These are phyloP conservation scores for Agonopterix subpropinquella DNA, from an alignment of 2,888 invertebrate genomes.

Conservation along the genomic window DNA sequence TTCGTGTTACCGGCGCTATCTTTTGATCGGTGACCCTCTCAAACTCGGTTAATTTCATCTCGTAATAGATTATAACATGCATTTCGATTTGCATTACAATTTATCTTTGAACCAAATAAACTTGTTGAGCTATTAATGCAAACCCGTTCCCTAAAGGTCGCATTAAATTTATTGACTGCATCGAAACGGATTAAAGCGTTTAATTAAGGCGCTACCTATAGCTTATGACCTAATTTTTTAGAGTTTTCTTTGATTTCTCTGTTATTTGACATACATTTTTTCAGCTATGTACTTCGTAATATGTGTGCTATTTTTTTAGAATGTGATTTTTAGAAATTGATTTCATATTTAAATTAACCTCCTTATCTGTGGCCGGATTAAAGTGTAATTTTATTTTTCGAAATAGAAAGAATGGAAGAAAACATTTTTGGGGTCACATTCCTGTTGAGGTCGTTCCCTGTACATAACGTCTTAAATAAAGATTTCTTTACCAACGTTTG, in stretches of 20 bases:
- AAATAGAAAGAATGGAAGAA: no score
- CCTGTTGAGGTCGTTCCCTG: no score
- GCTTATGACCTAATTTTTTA: not conserved
- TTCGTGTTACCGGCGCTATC: no score
- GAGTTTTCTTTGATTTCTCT: no score
- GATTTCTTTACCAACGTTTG: slow-evolving; percentile 25
- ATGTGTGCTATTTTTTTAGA: not conserved
- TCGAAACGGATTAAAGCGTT: slow-evolving; percentile 32
- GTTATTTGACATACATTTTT: no score
- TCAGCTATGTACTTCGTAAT: no score
- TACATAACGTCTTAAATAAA: slow-evolving; percentile 19
- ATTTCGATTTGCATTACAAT: slow-evolving; percentile 3
- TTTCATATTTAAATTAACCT: no score
- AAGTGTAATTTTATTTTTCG: no score
- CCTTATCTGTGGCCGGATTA: no score
- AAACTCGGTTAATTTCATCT: no score
- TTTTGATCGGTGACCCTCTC: no score
- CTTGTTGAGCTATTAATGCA: slow-evolving; percentile 3
- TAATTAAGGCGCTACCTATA: slow-evolving; percentile 23
- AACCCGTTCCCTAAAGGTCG: slow-evolving; percentile 27
- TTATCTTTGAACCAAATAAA: slow-evolving; percentile 3
- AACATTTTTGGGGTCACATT: no score
- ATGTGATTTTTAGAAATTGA: not conserved
- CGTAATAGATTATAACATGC: not conserved
- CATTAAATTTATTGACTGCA: slow-evolving; percentile 22